Percentiles rank a stretch among this genome's conserved stretches.
phyloP scores from a whole-genome alignment of 2,888 invertebrate species.

The Oxystoma pomonae region DNA sequence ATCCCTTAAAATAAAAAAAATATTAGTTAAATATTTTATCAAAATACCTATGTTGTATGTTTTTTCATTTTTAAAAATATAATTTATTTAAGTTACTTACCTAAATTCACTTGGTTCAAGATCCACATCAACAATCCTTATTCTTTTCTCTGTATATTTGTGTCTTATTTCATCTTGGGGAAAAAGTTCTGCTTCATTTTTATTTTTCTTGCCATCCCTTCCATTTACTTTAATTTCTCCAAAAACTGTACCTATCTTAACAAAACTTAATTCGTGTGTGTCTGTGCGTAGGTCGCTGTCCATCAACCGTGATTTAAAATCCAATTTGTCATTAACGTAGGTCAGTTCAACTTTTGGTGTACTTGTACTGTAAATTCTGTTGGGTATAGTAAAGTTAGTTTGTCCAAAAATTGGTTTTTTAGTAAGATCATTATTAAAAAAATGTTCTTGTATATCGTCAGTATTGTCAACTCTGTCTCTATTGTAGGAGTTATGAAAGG shows the following conservation, averaged over 20 bases:
- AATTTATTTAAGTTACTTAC: slow-evolving; percentile 16
- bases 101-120: slow-evolving; percentile 30
- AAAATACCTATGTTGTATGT: too few species aligned
- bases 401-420: not conserved
- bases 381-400: not conserved
- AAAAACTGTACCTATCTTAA: slow-evolving; percentile 34
- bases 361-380: slow-evolving; percentile 4
- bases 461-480: slow-evolving; percentile 17
- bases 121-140: slow-evolving; percentile 30
- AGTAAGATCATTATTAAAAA: slow-evolving; percentile 16
- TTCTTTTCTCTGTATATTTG: not conserved
- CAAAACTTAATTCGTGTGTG: slow-evolving; percentile 8
- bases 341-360: slow-evolving; percentile 19
- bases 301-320: slow-evolving; percentile 30
- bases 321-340: slow-evolving; percentile 31
- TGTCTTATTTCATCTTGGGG: not conserved
- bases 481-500: slow-evolving; percentile 19
- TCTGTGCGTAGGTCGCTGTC: slow-evolving; percentile 10
- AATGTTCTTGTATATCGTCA: slow-evolving; percentile 24
- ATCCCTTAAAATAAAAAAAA: not conserved
- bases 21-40: too few species aligned
- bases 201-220: slow-evolving; percentile 7
- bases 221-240: slow-evolving; percentile 22
- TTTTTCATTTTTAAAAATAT: not conserved
- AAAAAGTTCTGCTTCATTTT: not conserved